Percentiles rank a stretch among this genome's conserved stretches.
Conservation (phyloP, 2,797 vertebrate genomes). For the Huso huso region DNA sequence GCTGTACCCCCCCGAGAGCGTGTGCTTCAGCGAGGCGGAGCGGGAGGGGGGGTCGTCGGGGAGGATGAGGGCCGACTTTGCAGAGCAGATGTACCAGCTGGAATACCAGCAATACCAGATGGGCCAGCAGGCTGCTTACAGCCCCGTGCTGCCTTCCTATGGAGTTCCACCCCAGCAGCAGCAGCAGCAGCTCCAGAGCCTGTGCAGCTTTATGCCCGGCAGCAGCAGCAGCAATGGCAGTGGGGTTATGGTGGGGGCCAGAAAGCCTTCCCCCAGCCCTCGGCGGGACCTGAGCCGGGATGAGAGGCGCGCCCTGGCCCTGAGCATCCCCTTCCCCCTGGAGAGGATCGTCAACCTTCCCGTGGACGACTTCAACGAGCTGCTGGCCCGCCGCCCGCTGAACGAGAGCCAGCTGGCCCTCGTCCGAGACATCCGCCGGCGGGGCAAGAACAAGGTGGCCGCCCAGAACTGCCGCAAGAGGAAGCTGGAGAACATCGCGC, state of each 20-base stretch:
- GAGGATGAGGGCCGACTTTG: conserved; percentile 37
- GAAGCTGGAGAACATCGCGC: conserved; percentile 77
- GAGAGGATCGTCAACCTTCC: conserved; percentile 82
- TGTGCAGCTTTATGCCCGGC: conserved; percentile 36
- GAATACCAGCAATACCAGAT: conserved; percentile 51
- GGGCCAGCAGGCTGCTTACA: conserved; percentile 10
- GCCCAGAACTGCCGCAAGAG: conserved; percentile 87
- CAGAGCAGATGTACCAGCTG: conserved; percentile 45
- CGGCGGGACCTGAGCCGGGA: conserved; percentile 60
- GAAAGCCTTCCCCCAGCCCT: neutral
- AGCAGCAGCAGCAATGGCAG: conserved; percentile 26
- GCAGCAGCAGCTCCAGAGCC: conserved; percentile 22
- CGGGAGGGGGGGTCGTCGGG: too few relatives aligned
- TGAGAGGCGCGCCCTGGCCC: conserved; percentile 62
- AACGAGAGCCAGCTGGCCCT: conserved; percentile 75
- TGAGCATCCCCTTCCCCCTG: conserved; percentile 79
- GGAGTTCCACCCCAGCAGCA: conserved; percentile 22
- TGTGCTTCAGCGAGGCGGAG: conserved; percentile 50
- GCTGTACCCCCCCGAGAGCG: conserved; percentile 11
- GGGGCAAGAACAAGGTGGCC: conserved; percentile 89
- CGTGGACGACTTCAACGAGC: conserved; percentile 84
- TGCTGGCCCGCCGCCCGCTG: conserved; percentile 70
- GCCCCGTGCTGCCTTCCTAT: conserved; percentile 25
- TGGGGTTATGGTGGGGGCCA: conserved; percentile 20
- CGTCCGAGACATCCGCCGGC: conserved; percentile 75